These are phyloP conservation scores for Podotricha telesiphe DNA, from an alignment of 2,888 invertebrate species.

Conservation along the genomic window DNA sequence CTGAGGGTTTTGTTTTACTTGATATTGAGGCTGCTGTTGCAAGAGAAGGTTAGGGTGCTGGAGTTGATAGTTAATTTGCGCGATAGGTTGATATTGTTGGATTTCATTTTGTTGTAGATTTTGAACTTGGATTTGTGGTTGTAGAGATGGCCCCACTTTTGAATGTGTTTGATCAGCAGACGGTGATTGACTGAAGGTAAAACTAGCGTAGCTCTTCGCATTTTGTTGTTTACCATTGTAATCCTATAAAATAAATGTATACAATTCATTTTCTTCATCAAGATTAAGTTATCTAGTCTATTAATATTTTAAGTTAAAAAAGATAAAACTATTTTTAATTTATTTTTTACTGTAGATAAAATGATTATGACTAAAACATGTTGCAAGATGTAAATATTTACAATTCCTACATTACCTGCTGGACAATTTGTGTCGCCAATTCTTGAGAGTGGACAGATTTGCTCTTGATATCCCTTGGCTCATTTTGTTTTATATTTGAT, in stretches of 20 bases:
- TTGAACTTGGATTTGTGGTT: slow-evolving; percentile 34
- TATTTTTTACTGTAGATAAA: too few species aligned
- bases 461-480: slow-evolving; percentile 41
- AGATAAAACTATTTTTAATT: too few species aligned
- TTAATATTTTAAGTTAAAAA: too few species aligned
- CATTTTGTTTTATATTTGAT: slow-evolving; percentile 42
- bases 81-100: slow-evolving; percentile 41
- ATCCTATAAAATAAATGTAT: slow-evolving; percentile 54
- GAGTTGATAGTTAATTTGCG: slow-evolving; percentile 47
- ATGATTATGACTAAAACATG: too few species aligned
- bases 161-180: slow-evolving; percentile 33
- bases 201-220: slow-evolving; percentile 68
- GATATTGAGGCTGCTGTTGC: slow-evolving; percentile 39
- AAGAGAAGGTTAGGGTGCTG: slow-evolving; percentile 42
- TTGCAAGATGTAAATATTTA: not conserved
- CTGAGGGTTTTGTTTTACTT: slow-evolving; percentile 39
- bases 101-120: slow-evolving; percentile 39
- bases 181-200: slow-evolving; percentile 54
- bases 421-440: slow-evolving; percentile 46
- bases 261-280: not conserved
- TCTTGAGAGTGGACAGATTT: slow-evolving; percentile 37
- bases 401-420: slow-evolving; percentile 34
- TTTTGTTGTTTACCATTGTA: slow-evolving; percentile 58
- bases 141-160: slow-evolving; percentile 41
- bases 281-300: too few species aligned